phyloP scores from a whole-genome alignment of 1,140 invertebrate species.

The Luehdorfia chinensis region DNA sequence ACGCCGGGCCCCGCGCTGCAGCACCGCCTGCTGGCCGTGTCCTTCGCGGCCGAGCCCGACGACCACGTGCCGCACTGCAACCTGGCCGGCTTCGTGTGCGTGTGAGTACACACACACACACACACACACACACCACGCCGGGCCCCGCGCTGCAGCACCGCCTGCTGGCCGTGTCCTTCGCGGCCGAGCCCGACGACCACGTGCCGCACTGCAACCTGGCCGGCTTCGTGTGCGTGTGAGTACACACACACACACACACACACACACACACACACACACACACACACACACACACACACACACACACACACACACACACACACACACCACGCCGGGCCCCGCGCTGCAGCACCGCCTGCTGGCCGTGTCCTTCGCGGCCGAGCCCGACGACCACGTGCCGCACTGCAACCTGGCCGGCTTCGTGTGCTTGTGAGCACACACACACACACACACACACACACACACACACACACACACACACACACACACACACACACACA shows the following conservation, averaged over 20 bases:
- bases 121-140: too few species aligned
- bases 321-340: constrained; percentile 82
- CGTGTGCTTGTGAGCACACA: constrained; percentile 92
- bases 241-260: constrained; percentile 62
- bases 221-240: constrained; percentile 96
- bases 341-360: constrained; percentile 92
- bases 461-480: not conserved
- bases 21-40: constrained; percentile 93
- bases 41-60: constrained; percentile 85
- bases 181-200: constrained; percentile 85
- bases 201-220: constrained; percentile 93
- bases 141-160: constrained; percentile 90
- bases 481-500: too few species aligned
- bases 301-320: too few species aligned
- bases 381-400: constrained; percentile 88
- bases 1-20: constrained; percentile 85
- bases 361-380: constrained; percentile 89
- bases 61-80: constrained; percentile 93
- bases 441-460: not conserved
- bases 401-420: constrained; percentile 94
- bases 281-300: too few species aligned
- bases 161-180: constrained; percentile 91
- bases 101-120: constrained; percentile 94
- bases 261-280: too few species aligned
- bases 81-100: constrained; percentile 94